A percentile compares a stretch with the other conserved stretches of the same genome.
These are phyloP conservation scores for Cerastis leucographa DNA, from an alignment of 2,888 invertebrate genomes.

Conservation along the genomic window DNA sequence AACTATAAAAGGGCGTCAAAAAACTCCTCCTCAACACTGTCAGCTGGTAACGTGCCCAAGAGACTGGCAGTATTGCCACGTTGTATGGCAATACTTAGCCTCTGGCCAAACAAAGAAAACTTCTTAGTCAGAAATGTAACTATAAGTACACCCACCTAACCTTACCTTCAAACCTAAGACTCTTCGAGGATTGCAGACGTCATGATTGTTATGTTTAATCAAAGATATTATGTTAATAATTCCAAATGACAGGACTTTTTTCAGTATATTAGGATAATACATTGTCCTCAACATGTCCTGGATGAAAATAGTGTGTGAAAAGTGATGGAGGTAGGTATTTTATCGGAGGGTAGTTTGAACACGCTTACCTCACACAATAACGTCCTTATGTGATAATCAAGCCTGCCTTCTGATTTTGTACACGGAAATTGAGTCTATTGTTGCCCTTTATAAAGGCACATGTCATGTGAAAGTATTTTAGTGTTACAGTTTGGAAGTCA, in stretches of 20 bases:
- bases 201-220: background rate
- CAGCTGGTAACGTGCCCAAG: too few relatives aligned
- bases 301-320: constrained; percentile 23
- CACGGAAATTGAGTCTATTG: constrained; percentile 39
- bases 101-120: too few relatives aligned
- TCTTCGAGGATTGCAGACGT: background rate
- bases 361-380: constrained; percentile 30
- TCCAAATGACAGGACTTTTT: background rate
- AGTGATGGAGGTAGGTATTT: constrained; percentile 25
- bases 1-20: too few relatives aligned
- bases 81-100: too few relatives aligned
- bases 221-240: background rate
- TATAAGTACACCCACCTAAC: background rate
- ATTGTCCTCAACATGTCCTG: background rate
- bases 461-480: constrained; percentile 4
- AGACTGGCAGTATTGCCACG: too few relatives aligned
- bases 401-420: constrained; percentile 22
- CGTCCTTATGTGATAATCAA: constrained; percentile 39
- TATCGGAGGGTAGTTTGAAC: constrained; percentile 20
- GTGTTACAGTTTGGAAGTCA: background rate
- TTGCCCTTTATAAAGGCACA: constrained; percentile 7
- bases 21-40: too few relatives aligned
- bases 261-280: too few relatives aligned
- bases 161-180: background rate
- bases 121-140: background rate